phyloP scores from a whole-genome alignment of 1,140 invertebrate genomes.

The Holcopasites calliopsidis region DNA sequence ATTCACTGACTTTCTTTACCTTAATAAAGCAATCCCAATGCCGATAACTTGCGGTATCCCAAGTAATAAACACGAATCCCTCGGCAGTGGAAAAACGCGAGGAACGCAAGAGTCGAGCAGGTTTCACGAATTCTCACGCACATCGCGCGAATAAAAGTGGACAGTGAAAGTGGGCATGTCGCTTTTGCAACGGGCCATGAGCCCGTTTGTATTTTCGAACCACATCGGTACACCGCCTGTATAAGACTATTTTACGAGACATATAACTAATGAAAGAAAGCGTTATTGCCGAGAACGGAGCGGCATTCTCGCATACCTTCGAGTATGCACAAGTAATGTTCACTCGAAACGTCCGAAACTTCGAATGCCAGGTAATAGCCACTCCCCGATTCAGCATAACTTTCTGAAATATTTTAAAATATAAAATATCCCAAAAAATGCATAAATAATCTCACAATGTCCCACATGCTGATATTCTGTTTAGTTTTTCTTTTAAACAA shows the following conservation, averaged over 20 bases:
- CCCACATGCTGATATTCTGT: too few species aligned
- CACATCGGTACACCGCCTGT: not conserved
- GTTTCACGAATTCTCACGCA: slow-evolving; percentile 8
- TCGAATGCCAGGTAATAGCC: too few species aligned
- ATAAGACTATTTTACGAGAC: slow-evolving; percentile 30
- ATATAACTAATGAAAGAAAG: slow-evolving; percentile 46
- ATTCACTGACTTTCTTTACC: not conserved
- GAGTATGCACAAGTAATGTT: too few species aligned
- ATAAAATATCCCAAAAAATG: too few species aligned
- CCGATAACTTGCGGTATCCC: too few species aligned
- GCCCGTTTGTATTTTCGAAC: slow-evolving; percentile 41
- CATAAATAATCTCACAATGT: too few species aligned
- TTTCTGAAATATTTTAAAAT: too few species aligned
- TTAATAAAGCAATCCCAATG: too few species aligned
- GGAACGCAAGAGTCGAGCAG: not conserved
- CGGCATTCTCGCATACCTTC: not conserved
- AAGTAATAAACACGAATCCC: not conserved
- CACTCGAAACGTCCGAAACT: too few species aligned
- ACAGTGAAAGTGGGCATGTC: slow-evolving; percentile 34
- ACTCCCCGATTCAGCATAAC: too few species aligned
- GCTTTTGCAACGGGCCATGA: slow-evolving; percentile 6
- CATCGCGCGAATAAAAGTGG: slow-evolving; percentile 31
- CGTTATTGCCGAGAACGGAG: not conserved
- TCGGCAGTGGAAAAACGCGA: not conserved
- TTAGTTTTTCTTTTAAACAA: too few species aligned